Percentiles rank a stretch among this genome's conserved stretches.
These are phyloP conservation scores for Anolis sagrei DNA, from an alignment of 2,113 vertebrate genomes.

Conservation along the genomic window DNA sequence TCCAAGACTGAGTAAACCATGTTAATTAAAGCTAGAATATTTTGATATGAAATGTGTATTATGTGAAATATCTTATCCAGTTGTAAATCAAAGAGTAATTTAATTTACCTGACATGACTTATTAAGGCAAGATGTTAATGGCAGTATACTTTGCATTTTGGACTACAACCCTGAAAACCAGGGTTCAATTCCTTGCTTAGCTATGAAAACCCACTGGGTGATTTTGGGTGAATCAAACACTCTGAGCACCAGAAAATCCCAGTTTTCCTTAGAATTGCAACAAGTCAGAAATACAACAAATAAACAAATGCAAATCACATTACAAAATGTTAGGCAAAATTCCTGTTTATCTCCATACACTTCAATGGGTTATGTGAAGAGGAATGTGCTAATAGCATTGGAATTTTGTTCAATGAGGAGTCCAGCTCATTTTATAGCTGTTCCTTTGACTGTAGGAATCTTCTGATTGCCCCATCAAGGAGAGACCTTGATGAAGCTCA, in stretches of 20 bases:
- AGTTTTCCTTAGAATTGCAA: too few species aligned
- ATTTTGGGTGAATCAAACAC: too few species aligned
- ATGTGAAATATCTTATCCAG: not conserved
- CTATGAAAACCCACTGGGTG: too few species aligned
- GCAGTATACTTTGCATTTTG: too few species aligned
- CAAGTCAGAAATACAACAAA: too few species aligned
- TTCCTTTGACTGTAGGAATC: not conserved
- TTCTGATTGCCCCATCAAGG: not conserved
- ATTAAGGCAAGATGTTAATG: not conserved
- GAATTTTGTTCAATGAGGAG: not conserved
- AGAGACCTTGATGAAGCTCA: not conserved
- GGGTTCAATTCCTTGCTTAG: too few species aligned
- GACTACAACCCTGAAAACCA: too few species aligned
- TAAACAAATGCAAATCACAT: too few species aligned
- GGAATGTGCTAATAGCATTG: not conserved
- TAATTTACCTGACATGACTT: not conserved
- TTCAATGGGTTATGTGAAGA: too few species aligned
- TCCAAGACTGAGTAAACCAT: not conserved
- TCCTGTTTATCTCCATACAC: too few species aligned
- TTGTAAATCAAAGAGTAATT: not conserved
- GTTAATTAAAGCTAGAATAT: not conserved
- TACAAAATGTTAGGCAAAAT: too few species aligned
- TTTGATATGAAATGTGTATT: not conserved
- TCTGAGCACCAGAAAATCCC: too few species aligned
- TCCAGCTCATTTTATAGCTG: not conserved